Evolutionary conservation across 2,113 vertebrate species (phyloP), one percentile per base, ranked within the genome.

Genomic region (Physeter macrocephalus): DNA sequence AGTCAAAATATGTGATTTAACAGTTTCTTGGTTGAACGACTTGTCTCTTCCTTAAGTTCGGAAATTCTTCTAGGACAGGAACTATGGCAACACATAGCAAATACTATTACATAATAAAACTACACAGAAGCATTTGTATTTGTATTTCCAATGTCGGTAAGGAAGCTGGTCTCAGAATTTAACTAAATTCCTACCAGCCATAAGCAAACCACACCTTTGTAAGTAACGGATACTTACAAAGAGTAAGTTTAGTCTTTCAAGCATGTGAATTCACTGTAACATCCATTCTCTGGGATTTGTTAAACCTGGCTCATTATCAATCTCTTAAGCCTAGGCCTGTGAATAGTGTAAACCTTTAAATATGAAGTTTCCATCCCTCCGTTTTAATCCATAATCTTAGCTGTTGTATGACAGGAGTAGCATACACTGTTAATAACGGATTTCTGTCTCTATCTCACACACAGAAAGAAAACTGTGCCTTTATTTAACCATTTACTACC

Each of bases 281-380:
- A 52, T 4, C 21, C 17, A 4, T n/a, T 87, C 72, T 92, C 88
- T 69, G 67, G 61, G 72, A 8, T 95, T 23, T 94, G 90, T 97
- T 96, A 94, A 96, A 29, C 69, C 92, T 95, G 61, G 82, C 81
- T 66, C 85, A 75, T 80, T 81, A 67, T 93, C 93, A 88, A 92
- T 96, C 75, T 96, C 41, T 92, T 82, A 74, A 61, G 95, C 64
- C 82, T 54, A 8, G 85, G 36, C 34, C 78, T 96, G 82, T 72
- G 57, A 97, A 82, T 72, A 85, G 61, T 74, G n/a, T 86, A 94
- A 94, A 97, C 59, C 93, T 93, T 97, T 3, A 0, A 94, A 6
- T 97, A 91, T 88, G 88, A 95, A 93, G 96, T 97, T 98, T 96
- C 49, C 57, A 41, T 71, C 43, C 86, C 41, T 97, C 41, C 9